These are phyloP conservation scores for Hololepta plana DNA, from an alignment of 2,888 invertebrate genomes.

Conservation along the genomic window DNA sequence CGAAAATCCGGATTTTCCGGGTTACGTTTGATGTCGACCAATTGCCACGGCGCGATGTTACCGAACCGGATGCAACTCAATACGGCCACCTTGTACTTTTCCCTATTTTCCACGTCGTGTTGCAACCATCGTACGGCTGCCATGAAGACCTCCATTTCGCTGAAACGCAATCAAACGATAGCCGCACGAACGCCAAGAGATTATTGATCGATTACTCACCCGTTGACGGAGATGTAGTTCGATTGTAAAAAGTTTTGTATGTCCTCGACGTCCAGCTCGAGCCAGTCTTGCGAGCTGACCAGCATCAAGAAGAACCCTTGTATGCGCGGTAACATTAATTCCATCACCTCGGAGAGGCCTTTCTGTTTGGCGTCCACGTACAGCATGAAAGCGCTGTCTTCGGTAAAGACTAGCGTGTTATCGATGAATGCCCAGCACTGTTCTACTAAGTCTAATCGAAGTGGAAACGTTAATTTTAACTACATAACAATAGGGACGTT, in stretches of 20 bases:
- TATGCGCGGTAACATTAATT: conserved; percentile 55
- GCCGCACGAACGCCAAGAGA: too few relatives aligned
- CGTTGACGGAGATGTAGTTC: conserved; percentile 55
- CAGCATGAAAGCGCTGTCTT: conserved; percentile 56
- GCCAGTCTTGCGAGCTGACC: conserved; percentile 57
- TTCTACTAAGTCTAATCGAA: conserved; percentile 42
- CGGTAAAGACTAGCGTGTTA: conserved; percentile 47
- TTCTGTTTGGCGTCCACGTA: conserved; percentile 33
- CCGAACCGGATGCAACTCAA: conserved; percentile 60
- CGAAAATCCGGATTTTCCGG: conserved; percentile 54
- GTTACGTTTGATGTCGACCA: conserved; percentile 59
- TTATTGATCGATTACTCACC: conserved; percentile 25
- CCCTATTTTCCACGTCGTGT: conserved; percentile 46
- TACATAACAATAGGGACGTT: neutral
- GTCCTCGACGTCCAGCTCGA: conserved; percentile 45
- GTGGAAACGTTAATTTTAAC: conserved; percentile 2
- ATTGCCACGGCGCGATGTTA: conserved; percentile 60
- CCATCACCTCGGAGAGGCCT: conserved; percentile 40
- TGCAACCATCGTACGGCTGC: conserved; percentile 64
- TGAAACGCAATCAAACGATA: conserved; percentile 13
- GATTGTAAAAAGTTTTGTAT: conserved; percentile 48
- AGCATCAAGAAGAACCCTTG: conserved; percentile 58
- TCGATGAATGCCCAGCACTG: conserved; percentile 64
- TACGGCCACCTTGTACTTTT: conserved; percentile 36
- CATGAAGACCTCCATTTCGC: conserved; percentile 64